Evolutionary conservation across 2,888 invertebrate genomes (phyloP).

Genomic region (Lepas anatifera): DNA sequence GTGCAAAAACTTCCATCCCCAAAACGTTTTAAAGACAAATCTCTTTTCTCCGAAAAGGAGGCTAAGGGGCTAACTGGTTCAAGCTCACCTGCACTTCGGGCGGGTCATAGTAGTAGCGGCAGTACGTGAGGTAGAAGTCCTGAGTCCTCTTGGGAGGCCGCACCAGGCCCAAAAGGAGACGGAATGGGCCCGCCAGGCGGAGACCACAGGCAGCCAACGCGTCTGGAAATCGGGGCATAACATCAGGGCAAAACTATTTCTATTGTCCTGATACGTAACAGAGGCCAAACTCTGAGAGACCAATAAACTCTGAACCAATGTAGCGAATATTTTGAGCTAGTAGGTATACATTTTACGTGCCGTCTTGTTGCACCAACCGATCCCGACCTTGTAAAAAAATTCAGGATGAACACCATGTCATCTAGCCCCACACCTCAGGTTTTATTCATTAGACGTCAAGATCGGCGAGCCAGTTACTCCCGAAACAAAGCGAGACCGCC

Average conservation of each 20-base stretch:
- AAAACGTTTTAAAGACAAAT: too few species aligned
- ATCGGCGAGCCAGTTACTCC: too few species aligned
- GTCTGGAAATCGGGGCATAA: constrained; percentile 32
- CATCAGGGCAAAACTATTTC: neutral
- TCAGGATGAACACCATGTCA: too few species aligned
- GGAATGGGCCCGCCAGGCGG: constrained; percentile 73
- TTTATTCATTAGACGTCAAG: constrained; percentile 7
- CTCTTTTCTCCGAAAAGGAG: too few species aligned
- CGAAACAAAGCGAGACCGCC: too few species aligned
- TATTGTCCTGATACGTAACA: neutral
- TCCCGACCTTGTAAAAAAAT: too few species aligned
- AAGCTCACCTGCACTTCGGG: constrained; percentile 90
- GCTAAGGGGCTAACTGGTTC: too few species aligned
- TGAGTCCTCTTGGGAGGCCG: constrained; percentile 40
- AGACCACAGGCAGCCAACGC: constrained; percentile 54
- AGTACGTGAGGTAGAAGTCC: constrained; percentile 54
- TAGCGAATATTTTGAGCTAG: neutral
- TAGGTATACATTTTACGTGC: neutral
- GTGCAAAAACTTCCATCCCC: too few species aligned
- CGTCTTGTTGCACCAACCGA: neutral
- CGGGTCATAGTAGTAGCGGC: constrained; percentile 86
- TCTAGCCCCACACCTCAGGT: neutral
- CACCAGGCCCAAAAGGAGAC: constrained; percentile 47
- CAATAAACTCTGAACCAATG: neutral
- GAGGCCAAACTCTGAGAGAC: neutral